These are phyloP conservation scores for Prionailurus bengalensis DNA, from an alignment of 2,113 vertebrate genomes.

Conservation along the genomic window DNA sequence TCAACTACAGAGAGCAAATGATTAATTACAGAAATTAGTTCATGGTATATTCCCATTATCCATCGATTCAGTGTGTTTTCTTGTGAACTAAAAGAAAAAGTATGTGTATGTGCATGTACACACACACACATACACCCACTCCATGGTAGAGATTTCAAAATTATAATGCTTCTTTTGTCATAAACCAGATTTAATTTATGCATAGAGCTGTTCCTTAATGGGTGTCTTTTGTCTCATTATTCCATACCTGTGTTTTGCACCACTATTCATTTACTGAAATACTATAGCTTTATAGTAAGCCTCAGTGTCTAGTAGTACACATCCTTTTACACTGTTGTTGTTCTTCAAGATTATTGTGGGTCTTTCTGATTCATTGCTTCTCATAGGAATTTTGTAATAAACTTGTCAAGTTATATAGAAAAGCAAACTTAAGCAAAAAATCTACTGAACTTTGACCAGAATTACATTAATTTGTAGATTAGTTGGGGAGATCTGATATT, in stretches of 20 bases:
- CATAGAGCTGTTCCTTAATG: neutral
- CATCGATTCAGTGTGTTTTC: neutral
- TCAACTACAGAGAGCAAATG: neutral
- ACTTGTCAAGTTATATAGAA: neutral
- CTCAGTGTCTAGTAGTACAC: neutral
- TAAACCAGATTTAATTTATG: neutral
- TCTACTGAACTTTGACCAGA: neutral
- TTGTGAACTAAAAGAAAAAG: neutral
- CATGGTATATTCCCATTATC: neutral
- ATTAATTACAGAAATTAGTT: neutral
- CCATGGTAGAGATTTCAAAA: neutral
- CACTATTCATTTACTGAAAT: neutral
- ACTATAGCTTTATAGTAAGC: neutral
- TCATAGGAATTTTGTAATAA: neutral
- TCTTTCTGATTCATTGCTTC: neutral
- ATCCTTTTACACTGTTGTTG: neutral
- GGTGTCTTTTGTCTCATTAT: neutral
- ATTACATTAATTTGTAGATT: conserved; percentile 20
- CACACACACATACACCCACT: neutral
- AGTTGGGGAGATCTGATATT: neutral
- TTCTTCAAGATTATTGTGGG: neutral
- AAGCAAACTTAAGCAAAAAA: neutral
- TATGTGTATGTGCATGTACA: neutral
- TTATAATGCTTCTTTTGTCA: conserved; percentile 3
- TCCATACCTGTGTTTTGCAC: neutral